Conservation (phyloP, 1,140 invertebrate genomes). For the Aplysia californica region DNA sequence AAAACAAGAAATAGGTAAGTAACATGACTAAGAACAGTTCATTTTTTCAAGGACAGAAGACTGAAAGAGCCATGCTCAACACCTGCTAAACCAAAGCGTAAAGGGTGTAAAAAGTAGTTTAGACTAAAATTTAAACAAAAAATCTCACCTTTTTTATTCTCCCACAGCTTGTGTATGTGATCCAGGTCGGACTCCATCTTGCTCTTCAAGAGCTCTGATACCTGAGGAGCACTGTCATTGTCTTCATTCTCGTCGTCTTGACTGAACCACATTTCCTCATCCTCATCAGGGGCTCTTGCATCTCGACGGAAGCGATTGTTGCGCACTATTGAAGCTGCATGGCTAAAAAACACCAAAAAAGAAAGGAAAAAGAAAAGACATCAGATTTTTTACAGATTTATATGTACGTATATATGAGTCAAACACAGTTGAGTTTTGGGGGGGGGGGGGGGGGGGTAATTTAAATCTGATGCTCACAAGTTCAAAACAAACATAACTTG, state of each 20-base stretch:
- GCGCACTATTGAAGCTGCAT: constrained; percentile 46
- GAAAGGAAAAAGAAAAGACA: too few relatives aligned
- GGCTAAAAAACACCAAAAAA: constrained; percentile 27
- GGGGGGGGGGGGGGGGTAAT: not conserved
- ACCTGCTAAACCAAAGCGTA: too few relatives aligned
- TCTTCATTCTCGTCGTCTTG: constrained; percentile 93
- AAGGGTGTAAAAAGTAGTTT: too few relatives aligned
- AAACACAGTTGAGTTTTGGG: not conserved
- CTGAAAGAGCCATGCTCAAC: too few relatives aligned
- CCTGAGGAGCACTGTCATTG: constrained; percentile 56
- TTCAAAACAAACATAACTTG: not conserved
- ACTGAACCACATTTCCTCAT: constrained; percentile 99
- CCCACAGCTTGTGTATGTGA: constrained; percentile 72
- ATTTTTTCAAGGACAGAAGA: too few relatives aligned
- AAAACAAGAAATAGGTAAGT: too few relatives aligned
- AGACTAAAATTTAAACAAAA: not conserved
- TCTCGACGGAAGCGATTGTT: constrained; percentile 88
- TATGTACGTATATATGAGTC: too few relatives aligned
- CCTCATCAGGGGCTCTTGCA: constrained; percentile 92
- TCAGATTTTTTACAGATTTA: too few relatives aligned
- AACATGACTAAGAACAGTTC: too few relatives aligned
- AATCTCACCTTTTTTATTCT: constrained; percentile 60
- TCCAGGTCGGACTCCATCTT: constrained; percentile 75
- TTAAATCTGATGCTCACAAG: not conserved
- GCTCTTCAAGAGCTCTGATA: constrained; percentile 60